A percentile compares a stretch with the other conserved stretches of the same genome.
Conservation (phyloP, 1,140 invertebrate genomes). For the Zaprionus ghesquierei region DNA sequence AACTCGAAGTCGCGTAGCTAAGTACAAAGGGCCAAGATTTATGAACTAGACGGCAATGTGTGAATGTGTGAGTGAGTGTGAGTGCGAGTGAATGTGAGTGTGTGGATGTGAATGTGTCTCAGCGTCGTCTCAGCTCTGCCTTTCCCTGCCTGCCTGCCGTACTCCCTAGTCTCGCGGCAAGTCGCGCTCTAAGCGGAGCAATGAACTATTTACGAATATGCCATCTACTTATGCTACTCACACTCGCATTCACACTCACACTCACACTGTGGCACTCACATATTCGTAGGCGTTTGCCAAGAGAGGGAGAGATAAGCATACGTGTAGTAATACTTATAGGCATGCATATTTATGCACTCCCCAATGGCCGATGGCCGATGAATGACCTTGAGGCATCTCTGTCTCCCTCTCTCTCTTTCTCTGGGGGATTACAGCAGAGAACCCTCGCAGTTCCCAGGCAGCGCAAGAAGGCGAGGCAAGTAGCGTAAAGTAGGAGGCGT, state of each 20-base stretch:
- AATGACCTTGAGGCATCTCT: constrained; percentile 39
- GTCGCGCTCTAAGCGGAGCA: constrained; percentile 62
- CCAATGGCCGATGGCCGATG: background rate
- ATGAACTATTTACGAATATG: constrained; percentile 76
- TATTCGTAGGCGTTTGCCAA: constrained; percentile 27
- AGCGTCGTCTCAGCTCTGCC: constrained; percentile 36
- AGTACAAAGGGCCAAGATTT: constrained; percentile 69
- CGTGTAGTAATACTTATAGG: constrained; percentile 34
- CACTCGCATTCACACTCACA: constrained; percentile 27
- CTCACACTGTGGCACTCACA: constrained; percentile 28
- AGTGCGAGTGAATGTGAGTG: constrained; percentile 6
- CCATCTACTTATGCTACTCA: constrained; percentile 38
- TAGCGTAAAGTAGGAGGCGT: background rate
- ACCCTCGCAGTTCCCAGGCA: constrained; percentile 14
- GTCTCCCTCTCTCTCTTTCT: background rate
- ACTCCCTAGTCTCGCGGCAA: constrained; percentile 30
- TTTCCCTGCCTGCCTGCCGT: background rate
- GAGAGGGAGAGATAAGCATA: constrained; percentile 44
- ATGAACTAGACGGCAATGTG: constrained; percentile 59
- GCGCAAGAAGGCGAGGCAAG: background rate
- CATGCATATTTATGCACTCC: constrained; percentile 43
- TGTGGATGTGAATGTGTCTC: constrained; percentile 36
- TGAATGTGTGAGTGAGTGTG: constrained; percentile 14
- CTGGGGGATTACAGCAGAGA: constrained; percentile 5
- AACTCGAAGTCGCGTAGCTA: constrained; percentile 42